phyloP scores from a whole-genome alignment of 53 echinoderm and acorn worm genomes.

The Paracentrotus lividus region DNA sequence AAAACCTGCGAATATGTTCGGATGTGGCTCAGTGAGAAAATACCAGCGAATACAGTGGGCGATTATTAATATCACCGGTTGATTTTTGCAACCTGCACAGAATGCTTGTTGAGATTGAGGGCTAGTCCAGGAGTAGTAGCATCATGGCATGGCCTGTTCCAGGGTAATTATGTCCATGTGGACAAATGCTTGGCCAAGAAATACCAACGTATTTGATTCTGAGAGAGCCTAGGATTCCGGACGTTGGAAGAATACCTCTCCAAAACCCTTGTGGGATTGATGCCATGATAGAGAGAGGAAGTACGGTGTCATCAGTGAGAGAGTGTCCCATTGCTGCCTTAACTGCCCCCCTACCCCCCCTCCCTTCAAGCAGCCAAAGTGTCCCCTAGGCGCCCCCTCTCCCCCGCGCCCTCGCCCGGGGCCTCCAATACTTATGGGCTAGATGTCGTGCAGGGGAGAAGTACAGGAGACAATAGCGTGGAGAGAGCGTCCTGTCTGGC shows the following conservation, averaged over 20 bases:
- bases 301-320: constrained; percentile 37
- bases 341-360: not conserved
- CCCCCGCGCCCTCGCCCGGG: not conserved
- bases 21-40: no score
- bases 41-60: no score
- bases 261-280: constrained; percentile 20
- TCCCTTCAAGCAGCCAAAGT: not conserved
- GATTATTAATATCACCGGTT: not conserved
- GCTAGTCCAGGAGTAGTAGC: not conserved
- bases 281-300: constrained; percentile 13
- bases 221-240: constrained; percentile 14
- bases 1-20: no score
- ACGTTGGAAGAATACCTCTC: constrained; percentile 54
- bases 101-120: not conserved
- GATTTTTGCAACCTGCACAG: not conserved
- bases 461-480: no score
- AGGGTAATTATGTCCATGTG: constrained; percentile 46
- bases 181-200: constrained; percentile 47
- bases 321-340: not conserved
- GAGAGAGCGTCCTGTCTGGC: no score
- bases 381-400: not conserved
- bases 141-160: not conserved
- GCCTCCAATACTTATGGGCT: not conserved
- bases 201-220: constrained; percentile 46
- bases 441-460: no score